Conservation (phyloP, 2,113 vertebrate genomes). For the Pipa parva region DNA sequence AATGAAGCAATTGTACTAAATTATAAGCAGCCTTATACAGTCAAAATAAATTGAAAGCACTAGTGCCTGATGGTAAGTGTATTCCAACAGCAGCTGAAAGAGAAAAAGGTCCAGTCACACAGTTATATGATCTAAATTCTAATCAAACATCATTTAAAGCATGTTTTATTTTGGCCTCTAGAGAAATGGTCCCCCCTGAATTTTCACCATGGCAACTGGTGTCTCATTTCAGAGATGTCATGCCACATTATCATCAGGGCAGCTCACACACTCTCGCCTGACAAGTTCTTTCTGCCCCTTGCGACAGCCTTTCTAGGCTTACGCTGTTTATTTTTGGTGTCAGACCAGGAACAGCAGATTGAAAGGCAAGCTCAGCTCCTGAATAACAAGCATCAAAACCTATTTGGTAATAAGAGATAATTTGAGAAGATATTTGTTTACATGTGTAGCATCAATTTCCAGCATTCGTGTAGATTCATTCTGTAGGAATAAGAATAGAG, state of each 20-base stretch:
- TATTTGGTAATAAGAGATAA: constrained; percentile 86
- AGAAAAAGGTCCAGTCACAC: constrained; percentile 75
- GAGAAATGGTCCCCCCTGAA: constrained; percentile 87
- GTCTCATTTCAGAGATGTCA: constrained; percentile 99
- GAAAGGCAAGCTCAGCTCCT: constrained; percentile 71
- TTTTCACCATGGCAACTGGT: constrained; percentile 93
- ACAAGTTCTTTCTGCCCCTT: constrained; percentile 90
- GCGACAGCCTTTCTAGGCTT: constrained; percentile 73
- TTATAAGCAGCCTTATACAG: constrained; percentile 2
- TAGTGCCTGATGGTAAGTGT: constrained; percentile 46
- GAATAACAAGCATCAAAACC: constrained; percentile 70
- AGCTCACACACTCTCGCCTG: constrained; percentile 87
- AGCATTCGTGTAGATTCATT: constrained; percentile 55
- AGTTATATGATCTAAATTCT: constrained; percentile 97
- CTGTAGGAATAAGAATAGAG: constrained; percentile 33
- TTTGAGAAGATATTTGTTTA: constrained; percentile 88
- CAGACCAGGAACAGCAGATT: constrained; percentile 63
- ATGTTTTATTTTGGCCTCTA: constrained; percentile 97
- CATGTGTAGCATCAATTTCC: constrained; percentile 81
- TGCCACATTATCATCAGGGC: constrained; percentile 95
- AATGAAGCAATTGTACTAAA: constrained; percentile 5
- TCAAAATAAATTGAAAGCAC: constrained; percentile 12
- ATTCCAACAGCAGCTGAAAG: constrained; percentile 62
- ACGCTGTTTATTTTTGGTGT: constrained; percentile 77
- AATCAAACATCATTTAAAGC: constrained; percentile 99